phyloP scores from a whole-genome alignment of 2,113 vertebrate genomes.

The Condylura cristata region DNA sequence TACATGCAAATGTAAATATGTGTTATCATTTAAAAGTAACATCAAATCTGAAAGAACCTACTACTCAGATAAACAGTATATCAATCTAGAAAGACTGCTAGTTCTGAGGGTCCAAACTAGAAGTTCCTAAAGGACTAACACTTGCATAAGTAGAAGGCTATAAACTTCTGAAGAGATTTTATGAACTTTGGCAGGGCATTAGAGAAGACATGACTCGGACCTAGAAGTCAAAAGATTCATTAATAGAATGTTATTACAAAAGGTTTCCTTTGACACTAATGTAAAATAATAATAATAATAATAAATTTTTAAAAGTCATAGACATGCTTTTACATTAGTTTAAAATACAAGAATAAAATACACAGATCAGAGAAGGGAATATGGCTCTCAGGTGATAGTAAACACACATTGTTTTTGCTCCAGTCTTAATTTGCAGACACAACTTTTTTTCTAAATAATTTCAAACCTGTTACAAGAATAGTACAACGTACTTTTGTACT shows the following conservation, averaged over 20 bases:
- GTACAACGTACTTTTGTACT: neutral
- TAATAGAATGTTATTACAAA: neutral
- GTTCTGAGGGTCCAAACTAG: neutral
- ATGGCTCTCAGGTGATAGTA: conserved; percentile 82
- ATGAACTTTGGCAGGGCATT: neutral
- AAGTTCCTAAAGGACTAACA: neutral
- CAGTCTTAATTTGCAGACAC: conserved; percentile 74
- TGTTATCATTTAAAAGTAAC: conserved; percentile 2
- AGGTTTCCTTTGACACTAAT: neutral
- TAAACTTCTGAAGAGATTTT: neutral
- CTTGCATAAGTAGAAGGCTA: neutral
- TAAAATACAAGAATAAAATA: conserved; percentile 81
- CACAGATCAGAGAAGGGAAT: conserved; percentile 80
- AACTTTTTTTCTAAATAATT: conserved; percentile 41
- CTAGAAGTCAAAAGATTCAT: neutral
- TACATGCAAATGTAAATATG: neutral
- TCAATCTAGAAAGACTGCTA: neutral
- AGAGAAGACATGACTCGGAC: neutral
- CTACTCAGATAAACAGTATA: neutral
- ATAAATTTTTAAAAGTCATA: too few relatives aligned
- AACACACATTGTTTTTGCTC: conserved; percentile 82
- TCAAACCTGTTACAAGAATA: conserved; percentile 36
- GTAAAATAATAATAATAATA: too few relatives aligned
- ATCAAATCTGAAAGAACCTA: conserved; percentile 15
- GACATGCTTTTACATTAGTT: neutral